Evolutionary conservation across 2,888 invertebrate species (phyloP).

Genomic region (Tortricodes alternella): DNA sequence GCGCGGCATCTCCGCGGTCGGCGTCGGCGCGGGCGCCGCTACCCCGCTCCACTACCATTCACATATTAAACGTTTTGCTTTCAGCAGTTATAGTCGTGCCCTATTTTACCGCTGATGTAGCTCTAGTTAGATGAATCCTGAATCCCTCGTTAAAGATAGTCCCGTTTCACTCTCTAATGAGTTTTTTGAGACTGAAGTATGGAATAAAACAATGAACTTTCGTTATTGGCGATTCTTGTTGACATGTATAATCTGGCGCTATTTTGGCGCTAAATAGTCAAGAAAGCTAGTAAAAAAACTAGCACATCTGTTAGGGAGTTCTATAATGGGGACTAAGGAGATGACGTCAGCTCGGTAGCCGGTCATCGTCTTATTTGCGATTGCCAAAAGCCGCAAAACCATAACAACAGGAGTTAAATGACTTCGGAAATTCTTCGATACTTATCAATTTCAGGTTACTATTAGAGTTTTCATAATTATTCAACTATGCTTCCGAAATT

Average conservation of each 20-base stretch:
- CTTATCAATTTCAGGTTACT: not conserved
- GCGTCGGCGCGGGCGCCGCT: slow-evolving; percentile 49
- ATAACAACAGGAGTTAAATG: slow-evolving; percentile 20
- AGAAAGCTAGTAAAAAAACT: slow-evolving; percentile 19
- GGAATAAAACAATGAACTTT: too few relatives aligned
- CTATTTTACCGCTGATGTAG: slow-evolving; percentile 11
- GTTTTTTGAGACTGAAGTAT: too few relatives aligned
- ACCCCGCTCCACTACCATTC: slow-evolving; percentile 59
- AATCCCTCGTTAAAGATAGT: not conserved
- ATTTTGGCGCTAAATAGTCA: slow-evolving; percentile 15
- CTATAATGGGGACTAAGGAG: slow-evolving; percentile 28
- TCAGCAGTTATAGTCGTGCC: slow-evolving; percentile 20
- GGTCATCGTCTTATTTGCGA: slow-evolving; percentile 30
- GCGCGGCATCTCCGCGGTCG: slow-evolving; percentile 35
- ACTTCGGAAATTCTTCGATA: not conserved
- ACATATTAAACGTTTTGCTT: slow-evolving; percentile 49
- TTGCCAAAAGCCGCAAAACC: slow-evolving; percentile 31
- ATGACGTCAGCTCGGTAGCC: slow-evolving; percentile 25
- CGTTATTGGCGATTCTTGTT: too few relatives aligned
- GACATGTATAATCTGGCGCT: not conserved
- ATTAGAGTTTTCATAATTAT: too few relatives aligned
- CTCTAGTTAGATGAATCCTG: not conserved
- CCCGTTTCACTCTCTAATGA: too few relatives aligned
- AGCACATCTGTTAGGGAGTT: slow-evolving; percentile 25
- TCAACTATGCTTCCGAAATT: too few relatives aligned